Base-by-base conservation (phyloP, 2,888 invertebrate genomes). In the Calephelis perditalis region DNA sequence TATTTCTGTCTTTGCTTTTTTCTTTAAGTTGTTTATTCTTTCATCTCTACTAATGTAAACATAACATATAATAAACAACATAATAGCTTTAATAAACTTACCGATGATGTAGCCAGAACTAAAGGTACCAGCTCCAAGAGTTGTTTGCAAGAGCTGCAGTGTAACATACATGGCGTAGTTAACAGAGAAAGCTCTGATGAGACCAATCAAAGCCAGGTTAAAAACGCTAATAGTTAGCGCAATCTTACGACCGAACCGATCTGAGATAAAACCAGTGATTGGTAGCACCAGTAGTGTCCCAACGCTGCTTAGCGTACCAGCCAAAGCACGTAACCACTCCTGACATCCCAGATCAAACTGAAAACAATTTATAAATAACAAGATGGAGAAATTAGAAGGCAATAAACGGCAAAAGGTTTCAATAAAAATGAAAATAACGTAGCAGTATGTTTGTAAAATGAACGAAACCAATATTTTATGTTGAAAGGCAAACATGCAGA, bases 281-380 rank as follows among this genome's bases (percentile, higher is more conserved):
- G 93, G 92, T 63, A 94, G 81, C 8, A 93, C 93, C 64, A 94
- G 76, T 68, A 94, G 91, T 68, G 93, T 92, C 10, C 94, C 94
- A 56, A 92, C 73, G 69, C 92, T 93, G 73, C 92, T 93, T 3
- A 94, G 78, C 5, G 94, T 94, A 3, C 94, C 94, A n/a, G 94
- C 91, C 66, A 94, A 71, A 0, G 94, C 90, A 57, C 94, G 78
- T 74, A 92, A 92, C 94, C 94, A 94, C 68, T 91, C 82, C 44
- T 91, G 84, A 70, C 93, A 93, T 43, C 91, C 91, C 9, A 93
- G 75, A 66, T 84, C 76, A 73, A 92, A 93, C 93, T 93, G 49
- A 59, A 26, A 26, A 26, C 26, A 26, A 26, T 26, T 26, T 26
- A 26, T 2, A 26, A 26, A 26, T 26, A 26, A 26, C 26, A 3